A percentile compares a stretch with the other conserved stretches of the same genome.
These are phyloP conservation scores for Erannis defoliaria DNA, from an alignment of 2,888 invertebrate species.

Conservation along the genomic window DNA sequence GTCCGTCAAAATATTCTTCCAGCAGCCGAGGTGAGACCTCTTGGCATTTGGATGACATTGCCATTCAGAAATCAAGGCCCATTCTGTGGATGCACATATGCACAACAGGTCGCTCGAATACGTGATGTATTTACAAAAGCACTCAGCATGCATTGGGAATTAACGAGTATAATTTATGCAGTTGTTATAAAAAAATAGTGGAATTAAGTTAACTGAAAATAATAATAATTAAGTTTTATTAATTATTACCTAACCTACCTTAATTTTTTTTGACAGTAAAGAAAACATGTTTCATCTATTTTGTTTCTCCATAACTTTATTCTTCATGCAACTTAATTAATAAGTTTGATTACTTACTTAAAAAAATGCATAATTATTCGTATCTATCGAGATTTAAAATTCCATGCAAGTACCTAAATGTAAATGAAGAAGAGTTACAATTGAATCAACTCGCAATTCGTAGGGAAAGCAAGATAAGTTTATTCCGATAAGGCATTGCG, in stretches of 20 bases:
- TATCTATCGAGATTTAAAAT: neutral
- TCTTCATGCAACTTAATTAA: neutral
- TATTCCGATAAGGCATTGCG: constrained; percentile 29
- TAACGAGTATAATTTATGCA: constrained; percentile 10
- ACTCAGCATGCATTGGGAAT: constrained; percentile 28
- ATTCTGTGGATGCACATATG: constrained; percentile 39
- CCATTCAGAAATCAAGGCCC: constrained; percentile 60
- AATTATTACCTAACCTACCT: too few relatives aligned
- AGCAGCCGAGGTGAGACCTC: constrained; percentile 17
- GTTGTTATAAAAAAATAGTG: neutral
- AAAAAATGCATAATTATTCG: too few relatives aligned
- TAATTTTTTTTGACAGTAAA: too few relatives aligned
- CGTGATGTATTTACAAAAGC: constrained; percentile 56
- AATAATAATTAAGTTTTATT: too few relatives aligned
- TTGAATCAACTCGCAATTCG: constrained; percentile 22
- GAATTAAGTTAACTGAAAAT: constrained; percentile 5
- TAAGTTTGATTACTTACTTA: too few relatives aligned
- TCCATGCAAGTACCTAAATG: constrained; percentile 16
- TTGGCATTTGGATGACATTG: constrained; percentile 63
- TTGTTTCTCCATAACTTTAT: too few relatives aligned
- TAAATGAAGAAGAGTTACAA: constrained; percentile 36
- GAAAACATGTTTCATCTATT: too few relatives aligned
- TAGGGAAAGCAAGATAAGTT: constrained; percentile 34
- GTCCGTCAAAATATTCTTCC: neutral
- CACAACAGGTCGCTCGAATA: constrained; percentile 44